A percentile compares a stretch with the other conserved stretches of the same genome.
These are phyloP conservation scores for Bombus huntii DNA, from an alignment of 1,140 invertebrate species.

Conservation along the genomic window DNA sequence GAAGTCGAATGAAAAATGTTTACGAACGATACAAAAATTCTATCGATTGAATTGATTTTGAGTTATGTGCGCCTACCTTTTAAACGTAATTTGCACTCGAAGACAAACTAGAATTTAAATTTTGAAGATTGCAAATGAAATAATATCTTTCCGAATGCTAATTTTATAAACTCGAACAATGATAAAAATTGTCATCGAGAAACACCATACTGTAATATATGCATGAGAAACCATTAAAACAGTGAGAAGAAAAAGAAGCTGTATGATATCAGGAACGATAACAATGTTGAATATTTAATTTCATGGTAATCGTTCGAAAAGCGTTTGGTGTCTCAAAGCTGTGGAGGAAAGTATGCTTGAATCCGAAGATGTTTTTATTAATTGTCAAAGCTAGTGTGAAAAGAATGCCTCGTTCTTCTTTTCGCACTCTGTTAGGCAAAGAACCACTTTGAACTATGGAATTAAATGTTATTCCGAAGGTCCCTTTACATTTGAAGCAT, in stretches of 20 bases:
- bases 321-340: constrained; percentile 15
- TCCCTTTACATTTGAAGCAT: neutral
- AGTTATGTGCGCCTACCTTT: too few species aligned
- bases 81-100: neutral
- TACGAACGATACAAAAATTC: too few species aligned
- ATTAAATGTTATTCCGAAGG: neutral
- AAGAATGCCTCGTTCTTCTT: neutral
- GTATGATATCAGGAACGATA: neutral
- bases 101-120: neutral
- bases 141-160: neutral
- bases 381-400: constrained; percentile 32
- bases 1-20: too few species aligned
- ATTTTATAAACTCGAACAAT: neutral
- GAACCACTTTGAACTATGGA: neutral
- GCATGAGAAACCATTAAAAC: neutral
- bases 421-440: neutral
- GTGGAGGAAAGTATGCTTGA: neutral
- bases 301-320: constrained; percentile 28
- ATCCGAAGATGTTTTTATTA: constrained; percentile 35
- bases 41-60: too few species aligned
- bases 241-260: too few species aligned
- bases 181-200: too few species aligned
- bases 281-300: constrained; percentile 46
- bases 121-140: neutral
- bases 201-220: neutral